phyloP scores from a whole-genome alignment of 2,113 vertebrate species.

The Pangasianodon hypophthalmus region DNA sequence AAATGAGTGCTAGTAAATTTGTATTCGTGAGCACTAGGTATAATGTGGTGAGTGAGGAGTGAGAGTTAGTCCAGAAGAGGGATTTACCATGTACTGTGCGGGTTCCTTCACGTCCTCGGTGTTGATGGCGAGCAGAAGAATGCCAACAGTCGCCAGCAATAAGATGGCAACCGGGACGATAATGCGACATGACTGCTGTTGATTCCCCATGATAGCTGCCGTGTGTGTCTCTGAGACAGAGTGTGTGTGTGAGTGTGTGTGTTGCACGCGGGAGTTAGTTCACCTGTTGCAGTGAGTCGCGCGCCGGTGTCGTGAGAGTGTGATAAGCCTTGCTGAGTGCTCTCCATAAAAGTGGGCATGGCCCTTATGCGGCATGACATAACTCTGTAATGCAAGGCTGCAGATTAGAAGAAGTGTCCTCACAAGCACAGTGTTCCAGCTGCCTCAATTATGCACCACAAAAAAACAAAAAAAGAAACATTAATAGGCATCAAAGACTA shows the following conservation, averaged over 20 bases:
- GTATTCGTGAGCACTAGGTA: neutral
- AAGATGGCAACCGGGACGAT: constrained; percentile 65
- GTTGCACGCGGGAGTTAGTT: neutral
- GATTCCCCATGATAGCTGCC: constrained; percentile 39
- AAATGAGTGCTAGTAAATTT: neutral
- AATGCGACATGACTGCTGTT: constrained; percentile 42
- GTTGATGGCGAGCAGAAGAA: constrained; percentile 79
- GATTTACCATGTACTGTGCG: constrained; percentile 79
- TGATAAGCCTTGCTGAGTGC: neutral
- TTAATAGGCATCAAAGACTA: neutral
- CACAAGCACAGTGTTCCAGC: neutral
- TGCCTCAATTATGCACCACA: neutral
- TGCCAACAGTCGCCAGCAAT: constrained; percentile 72
- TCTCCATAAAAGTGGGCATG: constrained; percentile 39
- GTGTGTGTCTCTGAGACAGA: neutral
- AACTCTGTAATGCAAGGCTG: neutral
- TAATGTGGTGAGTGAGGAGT: neutral
- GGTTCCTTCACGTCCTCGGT: constrained; percentile 66
- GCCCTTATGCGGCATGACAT: neutral
- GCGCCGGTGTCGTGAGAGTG: neutral
- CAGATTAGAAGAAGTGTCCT: neutral
- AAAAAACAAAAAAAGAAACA: neutral
- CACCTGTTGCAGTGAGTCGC: constrained; percentile 25
- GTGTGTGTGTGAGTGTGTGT: neutral
- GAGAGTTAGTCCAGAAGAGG: neutral